Base-by-base conservation (phyloP, 1,140 invertebrate genomes). In the Drosophila busckii region DNA sequence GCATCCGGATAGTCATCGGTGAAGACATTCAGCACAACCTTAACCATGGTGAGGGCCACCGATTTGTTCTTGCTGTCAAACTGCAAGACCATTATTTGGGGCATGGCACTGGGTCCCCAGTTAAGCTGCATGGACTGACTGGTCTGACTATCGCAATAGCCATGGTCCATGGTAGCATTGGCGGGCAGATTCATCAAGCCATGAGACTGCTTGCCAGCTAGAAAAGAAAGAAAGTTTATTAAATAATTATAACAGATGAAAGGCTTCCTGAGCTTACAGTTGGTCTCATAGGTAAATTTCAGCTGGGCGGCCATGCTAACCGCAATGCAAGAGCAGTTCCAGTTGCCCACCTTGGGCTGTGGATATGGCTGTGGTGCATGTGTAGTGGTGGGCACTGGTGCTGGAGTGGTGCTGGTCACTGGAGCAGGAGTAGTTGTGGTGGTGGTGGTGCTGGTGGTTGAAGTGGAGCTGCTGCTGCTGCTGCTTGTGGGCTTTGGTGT, bases 271-370 rank as follows among this genome's bases (percentile, higher is more conserved):
- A 5, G 23, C 50, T 86, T 68, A 78, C 88, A 84, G 45, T 75
- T 83, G 19, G 86, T 88, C 10, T 68, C 60, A 63, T 92, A 92
- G 3, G 89, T 90, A 22, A 93, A 84, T 65, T 91, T 91, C 7
- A 93, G 75, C 45, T 91, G 89, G 6, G 89, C 88, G 2, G 91
- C 91, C 90, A 93, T 91, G 78, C 90, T 86, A 1, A 91, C 70
- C 8, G 92, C 70, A 26, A 93, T 89, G 67, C 92, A 92, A 3
- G 89, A 89, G 2, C 86, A 73, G 28, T 78, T 86, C 92, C 92
- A 93, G 50, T 82, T 89, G 15, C 89, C 90, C 20, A 86, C 85
- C 4, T 84, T 69, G n/a, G 90, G 88, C 7, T 82, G 56, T 12
- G 89, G 88, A 19, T 87, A 68, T 0, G 89, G 88, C 9, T 82